Base-by-base conservation (phyloP, 2,888 invertebrate species). In the Hermaeophaga mercurialis region DNA sequence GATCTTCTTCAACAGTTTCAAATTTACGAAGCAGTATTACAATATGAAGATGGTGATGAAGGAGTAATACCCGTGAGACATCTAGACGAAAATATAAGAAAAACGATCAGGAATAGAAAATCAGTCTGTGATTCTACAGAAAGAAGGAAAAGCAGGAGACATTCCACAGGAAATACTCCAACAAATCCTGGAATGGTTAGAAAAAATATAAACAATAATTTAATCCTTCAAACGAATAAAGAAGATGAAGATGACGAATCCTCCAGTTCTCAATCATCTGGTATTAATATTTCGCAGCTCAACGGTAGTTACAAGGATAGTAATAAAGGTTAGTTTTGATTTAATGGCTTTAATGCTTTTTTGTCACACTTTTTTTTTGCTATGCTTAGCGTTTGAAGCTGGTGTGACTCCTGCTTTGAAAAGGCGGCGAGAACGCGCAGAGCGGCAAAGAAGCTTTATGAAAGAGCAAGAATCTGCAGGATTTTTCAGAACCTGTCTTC, bases 1-100 rank as follows among this genome's bases (percentile, higher is more conserved):
- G 96, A 96, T 80, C 84, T 97, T 22, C 80, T 96, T 28, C 87
- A 96, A 71, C 96, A 97, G 78, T 86, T 97, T 74, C 94, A 96
- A 77, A 89, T 96, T 59, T 97, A 96, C 77, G 96, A 97, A 78
- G 92, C 95, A 34, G 94, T 96, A 18, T 80, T 97, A 33, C 87
- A 91, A 72, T 91, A 88, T 74, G 94, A 93, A 78, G 93, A 94
- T 74, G 93, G 91, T 1, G 89, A 89, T 71, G 85, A 86, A 63
- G 80, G 83, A 62, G 85, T 84, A 3, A 85, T 85, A 17, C 87
- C 88, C 1, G 81, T 72, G 65, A 83, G 86, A 22, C 82, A 85
- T 74, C 77, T 88, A 49, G 87, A 88, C 69, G 87, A 86, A 65
- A 84, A 84, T 3, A 78, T 85, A 61, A 85, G 91, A 66, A 90